Evolutionary conservation across 2,888 invertebrate species (phyloP), one percentile per base, ranked within the genome.

Genomic region (Cryptus viduatorius): DNA sequence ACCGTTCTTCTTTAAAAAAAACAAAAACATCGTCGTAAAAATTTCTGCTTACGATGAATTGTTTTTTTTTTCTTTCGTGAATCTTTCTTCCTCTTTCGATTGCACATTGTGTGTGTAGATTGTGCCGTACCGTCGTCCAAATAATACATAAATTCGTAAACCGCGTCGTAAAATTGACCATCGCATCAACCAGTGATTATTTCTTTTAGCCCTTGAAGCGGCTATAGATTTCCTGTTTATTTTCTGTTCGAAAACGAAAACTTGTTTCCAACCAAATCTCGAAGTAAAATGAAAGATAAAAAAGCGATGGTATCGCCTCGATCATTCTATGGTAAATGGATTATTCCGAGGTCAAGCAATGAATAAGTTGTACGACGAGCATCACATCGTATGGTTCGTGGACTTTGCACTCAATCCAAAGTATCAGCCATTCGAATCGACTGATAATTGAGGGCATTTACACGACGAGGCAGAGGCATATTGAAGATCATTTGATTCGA

Each of bases 301-400:
- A 56, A 24, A 56, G 29, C 2, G 10, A 29, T 19, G 7, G 0
- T 29, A 5, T 59, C 44, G 59, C 59, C 7, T 59, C 46, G 59
- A 46, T 46, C 14, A 29, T 64, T 7, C 31, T 29, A 8, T 4
- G 16, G 61, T 31, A 50, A 48, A 61, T 46, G 8, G 19, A 75
- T 75, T 75, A 75, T 64, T 31, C 64, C 16, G 64, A 64, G 64
- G 75, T 75, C 75, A 48, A 14, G 64, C 14, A 37, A 64, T 48
- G 16, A 75, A 56, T 56, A 31, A 64, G 48, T 31, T 37, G 14
- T 24, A 37, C 48, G 48, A 16, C 5, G 64, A 19, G 64, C 61
- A 61, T 64, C 12, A 46, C 61, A 75, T 37, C 19, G 19, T n/a
- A 4, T 61, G 29, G 48, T 8, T 50, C 7, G 29, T 61, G 64